These are phyloP conservation scores for Hylaea fasciaria DNA, from an alignment of 2,888 invertebrate genomes.

Conservation along the genomic window DNA sequence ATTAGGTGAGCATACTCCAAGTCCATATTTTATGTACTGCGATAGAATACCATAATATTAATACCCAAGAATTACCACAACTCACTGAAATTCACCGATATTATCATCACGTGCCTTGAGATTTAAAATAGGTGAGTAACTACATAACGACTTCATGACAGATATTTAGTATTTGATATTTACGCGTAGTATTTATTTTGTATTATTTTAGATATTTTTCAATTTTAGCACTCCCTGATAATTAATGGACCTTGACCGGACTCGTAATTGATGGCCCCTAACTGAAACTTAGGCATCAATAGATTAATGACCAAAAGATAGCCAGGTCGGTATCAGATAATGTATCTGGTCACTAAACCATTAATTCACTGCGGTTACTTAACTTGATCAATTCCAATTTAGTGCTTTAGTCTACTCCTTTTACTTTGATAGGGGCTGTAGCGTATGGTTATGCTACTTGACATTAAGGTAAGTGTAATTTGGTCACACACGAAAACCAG, in stretches of 20 bases:
- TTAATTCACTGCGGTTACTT: slow-evolving; percentile 79
- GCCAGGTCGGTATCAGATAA: slow-evolving; percentile 77
- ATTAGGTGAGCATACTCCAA: too few species aligned
- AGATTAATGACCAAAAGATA: slow-evolving; percentile 79
- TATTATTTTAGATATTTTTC: too few species aligned
- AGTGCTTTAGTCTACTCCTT: slow-evolving; percentile 49
- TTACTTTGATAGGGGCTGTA: slow-evolving; percentile 19
- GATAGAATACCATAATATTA: too few species aligned
- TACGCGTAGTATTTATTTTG: too few species aligned
- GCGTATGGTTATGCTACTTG: slow-evolving; percentile 1
- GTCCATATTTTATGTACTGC: too few species aligned
- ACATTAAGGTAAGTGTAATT: too few species aligned
- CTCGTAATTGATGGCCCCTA: slow-evolving; percentile 73
- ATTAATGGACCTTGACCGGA: slow-evolving; percentile 65
- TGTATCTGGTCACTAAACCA: slow-evolving; percentile 77
- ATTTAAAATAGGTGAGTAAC: too few species aligned
- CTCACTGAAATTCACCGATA: too few species aligned
- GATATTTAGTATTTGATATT: neutral
- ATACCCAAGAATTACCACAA: too few species aligned
- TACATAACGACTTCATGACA: too few species aligned
- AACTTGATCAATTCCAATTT: slow-evolving; percentile 76
- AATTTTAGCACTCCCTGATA: slow-evolving; percentile 58
- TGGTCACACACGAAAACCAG: too few species aligned
- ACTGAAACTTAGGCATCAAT: slow-evolving; percentile 74
- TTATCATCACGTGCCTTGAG: too few species aligned